phyloP scores from a whole-genome alignment of 2,113 vertebrate species.

The Marmota flaviventris region DNA sequence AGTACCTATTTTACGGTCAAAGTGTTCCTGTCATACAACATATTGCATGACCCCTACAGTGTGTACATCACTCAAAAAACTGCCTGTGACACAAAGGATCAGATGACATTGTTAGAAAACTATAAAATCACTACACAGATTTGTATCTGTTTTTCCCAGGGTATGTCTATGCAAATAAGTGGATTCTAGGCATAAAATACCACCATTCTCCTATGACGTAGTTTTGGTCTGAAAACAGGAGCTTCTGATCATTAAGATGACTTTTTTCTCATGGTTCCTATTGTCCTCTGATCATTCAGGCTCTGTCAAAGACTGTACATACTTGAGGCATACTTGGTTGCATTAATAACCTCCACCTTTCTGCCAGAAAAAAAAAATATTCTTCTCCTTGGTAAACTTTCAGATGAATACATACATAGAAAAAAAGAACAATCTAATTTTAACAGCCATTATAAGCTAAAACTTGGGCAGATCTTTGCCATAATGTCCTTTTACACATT shows the following conservation, averaged over 20 bases:
- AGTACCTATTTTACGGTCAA: background rate
- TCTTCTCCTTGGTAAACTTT: background rate
- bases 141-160: background rate
- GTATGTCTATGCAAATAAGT: background rate
- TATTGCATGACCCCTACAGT: background rate
- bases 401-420: background rate
- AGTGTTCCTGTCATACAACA: background rate
- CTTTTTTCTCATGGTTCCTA: background rate
- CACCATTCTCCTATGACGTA: background rate
- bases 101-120: background rate
- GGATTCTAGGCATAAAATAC: background rate
- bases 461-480: background rate
- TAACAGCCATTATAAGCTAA: background rate
- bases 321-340: background rate
- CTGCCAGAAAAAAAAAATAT: background rate
- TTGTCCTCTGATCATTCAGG: background rate
- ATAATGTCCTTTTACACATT: background rate
- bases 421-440: background rate
- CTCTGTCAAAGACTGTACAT: background rate
- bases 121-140: background rate
- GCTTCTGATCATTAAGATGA: background rate
- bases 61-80: background rate
- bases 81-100: background rate
- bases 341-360: background rate
- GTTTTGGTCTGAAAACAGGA: background rate